Evolutionary conservation across 2,888 invertebrate genomes (phyloP), one percentile per base, ranked within the genome.

Genomic region (Epinotia demarniana): DNA sequence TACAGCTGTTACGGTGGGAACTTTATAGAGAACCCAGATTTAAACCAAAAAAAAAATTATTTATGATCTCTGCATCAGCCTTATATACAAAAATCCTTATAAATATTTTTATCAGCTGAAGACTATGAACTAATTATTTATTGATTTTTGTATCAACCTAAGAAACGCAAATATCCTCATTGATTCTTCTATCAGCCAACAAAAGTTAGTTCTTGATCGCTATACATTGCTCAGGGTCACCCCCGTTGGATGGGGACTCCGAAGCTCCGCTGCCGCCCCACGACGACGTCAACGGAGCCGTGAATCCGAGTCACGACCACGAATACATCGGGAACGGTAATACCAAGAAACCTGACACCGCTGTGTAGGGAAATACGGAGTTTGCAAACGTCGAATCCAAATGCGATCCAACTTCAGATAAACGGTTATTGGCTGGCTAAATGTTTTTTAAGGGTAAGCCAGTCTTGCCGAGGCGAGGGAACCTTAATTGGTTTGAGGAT

Each of bases 211-310:
- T 92, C 95, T 95, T 95, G 95, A 93, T 93, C 93, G 93, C 91
- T 91, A 85, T 86, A 73, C 82, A 80, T 83, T 93, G 87, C 93
- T 94, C 87, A 95, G 95, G 95, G 95, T 86, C 95, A 95, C 81
- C 95, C 95, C 72, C 93, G 95, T 81, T 95, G 95, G 86, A 95
- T 68, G 95, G 92, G 79, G 95, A 95, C 80, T 95, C 95, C 76
- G 95, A 95, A 81, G 95, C 95, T 78, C 95, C 95, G 57, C 92
- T 95, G 13, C 95, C 94, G 60, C 90, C 95, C 33, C 95, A 95
- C 79, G 95, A 95, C 75, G 95, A 95, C 88, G 85, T 91, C 86
- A 94, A 95, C 87, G 95, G 95, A 80, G 92, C 95, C 53, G 95
- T 95, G 83, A 95, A 95, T 84, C 95, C 95, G 79, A 92, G 94